phyloP scores from a whole-genome alignment of 2,888 invertebrate genomes.

The Ryuthela nishihirai region DNA sequence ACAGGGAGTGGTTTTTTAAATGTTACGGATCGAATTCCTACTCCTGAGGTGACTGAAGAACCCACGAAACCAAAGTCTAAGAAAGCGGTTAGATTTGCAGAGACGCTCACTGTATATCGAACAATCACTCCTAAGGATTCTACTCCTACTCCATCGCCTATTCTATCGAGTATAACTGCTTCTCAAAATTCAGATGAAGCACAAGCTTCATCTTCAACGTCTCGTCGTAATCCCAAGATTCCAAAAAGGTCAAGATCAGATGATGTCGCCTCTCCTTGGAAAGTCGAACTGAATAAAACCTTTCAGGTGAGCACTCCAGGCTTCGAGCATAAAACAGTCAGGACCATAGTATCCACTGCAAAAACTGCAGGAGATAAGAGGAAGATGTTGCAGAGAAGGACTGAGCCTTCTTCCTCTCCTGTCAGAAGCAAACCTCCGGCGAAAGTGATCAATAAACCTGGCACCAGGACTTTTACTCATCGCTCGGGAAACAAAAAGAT shows the following conservation, averaged over 20 bases:
- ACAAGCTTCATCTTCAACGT: not conserved
- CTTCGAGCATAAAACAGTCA: not conserved
- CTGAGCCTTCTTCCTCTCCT: no score
- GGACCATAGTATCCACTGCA: not conserved
- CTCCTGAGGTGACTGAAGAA: not conserved
- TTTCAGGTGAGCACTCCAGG: slow-evolving; percentile 1
- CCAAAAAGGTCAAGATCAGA: slow-evolving; percentile 4
- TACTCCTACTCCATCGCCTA: slow-evolving; percentile 13
- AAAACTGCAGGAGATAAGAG: no score
- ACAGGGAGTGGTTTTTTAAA: no score
- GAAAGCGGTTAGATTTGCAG: slow-evolving; percentile 27
- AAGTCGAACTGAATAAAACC: slow-evolving; percentile 10
- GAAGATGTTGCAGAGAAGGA: no score
- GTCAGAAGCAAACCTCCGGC: no score
- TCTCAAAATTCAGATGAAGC: not conserved
- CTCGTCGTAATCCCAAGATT: slow-evolving; percentile 9
- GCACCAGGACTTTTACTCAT: no score
- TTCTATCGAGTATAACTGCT: no score
- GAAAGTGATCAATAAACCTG: no score
- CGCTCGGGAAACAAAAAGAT: no score
- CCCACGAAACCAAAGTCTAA: not conserved
- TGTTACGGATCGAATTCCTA: no score
- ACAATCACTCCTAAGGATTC: slow-evolving; percentile 4
- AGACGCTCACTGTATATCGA: slow-evolving; percentile 24
- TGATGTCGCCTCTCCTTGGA: slow-evolving; percentile 15